These are phyloP conservation scores for Sisor rabdophorus DNA, from an alignment of 2,113 vertebrate species.

Conservation along the genomic window DNA sequence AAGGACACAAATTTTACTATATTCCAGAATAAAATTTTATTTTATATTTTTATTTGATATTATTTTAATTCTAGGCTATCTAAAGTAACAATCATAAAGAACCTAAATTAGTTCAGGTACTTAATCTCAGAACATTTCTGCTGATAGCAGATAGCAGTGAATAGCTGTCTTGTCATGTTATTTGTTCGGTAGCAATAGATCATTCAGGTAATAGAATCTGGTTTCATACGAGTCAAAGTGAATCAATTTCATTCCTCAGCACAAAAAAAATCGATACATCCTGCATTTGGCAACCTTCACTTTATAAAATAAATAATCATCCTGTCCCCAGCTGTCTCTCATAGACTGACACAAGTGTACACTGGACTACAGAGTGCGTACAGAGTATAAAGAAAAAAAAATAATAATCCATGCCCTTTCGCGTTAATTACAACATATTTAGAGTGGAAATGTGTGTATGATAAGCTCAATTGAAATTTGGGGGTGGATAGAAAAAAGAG, in stretches of 20 bases:
- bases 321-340: constrained; percentile 46
- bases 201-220: constrained; percentile 58
- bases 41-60: neutral
- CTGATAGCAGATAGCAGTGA: constrained; percentile 69
- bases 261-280: constrained; percentile 72
- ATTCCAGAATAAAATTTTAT: too few relatives aligned
- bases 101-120: neutral
- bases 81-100: neutral
- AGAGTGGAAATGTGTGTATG: constrained; percentile 2
- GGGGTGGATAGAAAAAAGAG: constrained; percentile 31
- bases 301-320: constrained; percentile 59
- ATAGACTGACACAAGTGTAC: constrained; percentile 8
- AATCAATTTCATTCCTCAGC: constrained; percentile 63
- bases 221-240: constrained; percentile 55
- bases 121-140: constrained; percentile 89
- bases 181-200: constrained; percentile 69
- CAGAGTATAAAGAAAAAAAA: constrained; percentile 11
- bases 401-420: constrained; percentile 1
- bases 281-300: constrained; percentile 67
- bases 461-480: constrained; percentile 39
- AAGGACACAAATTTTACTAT: too few relatives aligned
- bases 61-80: neutral
- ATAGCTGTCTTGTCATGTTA: constrained; percentile 71
- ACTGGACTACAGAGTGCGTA: constrained; percentile 20
- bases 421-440: constrained; percentile 17